Percentiles rank a stretch among this genome's conserved stretches.
Evolutionary conservation across 1,140 invertebrate species (phyloP).

Genomic region (Platyscapa corneri): DNA sequence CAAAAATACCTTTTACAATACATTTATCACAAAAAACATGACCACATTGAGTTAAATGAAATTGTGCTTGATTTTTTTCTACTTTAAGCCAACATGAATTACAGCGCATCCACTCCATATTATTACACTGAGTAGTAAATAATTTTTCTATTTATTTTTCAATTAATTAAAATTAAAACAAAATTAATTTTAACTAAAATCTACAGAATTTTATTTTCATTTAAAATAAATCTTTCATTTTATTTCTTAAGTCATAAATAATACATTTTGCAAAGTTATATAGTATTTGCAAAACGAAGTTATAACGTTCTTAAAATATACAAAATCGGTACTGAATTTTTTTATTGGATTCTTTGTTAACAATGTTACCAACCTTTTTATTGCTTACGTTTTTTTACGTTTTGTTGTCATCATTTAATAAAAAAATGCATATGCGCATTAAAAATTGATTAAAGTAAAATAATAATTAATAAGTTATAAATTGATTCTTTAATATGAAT

Average conservation of each 20-base stretch:
- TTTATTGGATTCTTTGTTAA: neutral
- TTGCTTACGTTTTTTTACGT: neutral
- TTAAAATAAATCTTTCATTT: neutral
- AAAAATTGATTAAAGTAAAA: slow-evolving; percentile 16
- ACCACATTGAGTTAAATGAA: slow-evolving; percentile 41
- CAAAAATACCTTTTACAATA: slow-evolving; percentile 30
- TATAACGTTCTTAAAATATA: neutral
- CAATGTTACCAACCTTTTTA: slow-evolving; percentile 21
- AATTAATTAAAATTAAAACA: neutral
- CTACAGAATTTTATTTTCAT: neutral
- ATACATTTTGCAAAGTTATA: neutral
- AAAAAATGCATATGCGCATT: neutral
- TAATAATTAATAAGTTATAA: neutral
- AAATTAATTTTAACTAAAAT: neutral
- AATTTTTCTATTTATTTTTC: neutral
- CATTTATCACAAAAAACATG: slow-evolving; percentile 43
- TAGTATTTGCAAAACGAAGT: neutral
- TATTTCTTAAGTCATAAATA: neutral
- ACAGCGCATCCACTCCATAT: slow-evolving; percentile 40
- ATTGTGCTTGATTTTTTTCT: slow-evolving; percentile 8
- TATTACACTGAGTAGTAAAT: neutral
- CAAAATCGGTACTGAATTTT: neutral
- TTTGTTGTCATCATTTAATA: neutral
- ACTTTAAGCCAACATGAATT: slow-evolving; percentile 39
- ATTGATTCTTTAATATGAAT: slow-evolving; percentile 50